Evolutionary conservation across 2,888 invertebrate species (phyloP), one percentile per base, ranked within the genome.

Genomic region (Eledona agricola): DNA sequence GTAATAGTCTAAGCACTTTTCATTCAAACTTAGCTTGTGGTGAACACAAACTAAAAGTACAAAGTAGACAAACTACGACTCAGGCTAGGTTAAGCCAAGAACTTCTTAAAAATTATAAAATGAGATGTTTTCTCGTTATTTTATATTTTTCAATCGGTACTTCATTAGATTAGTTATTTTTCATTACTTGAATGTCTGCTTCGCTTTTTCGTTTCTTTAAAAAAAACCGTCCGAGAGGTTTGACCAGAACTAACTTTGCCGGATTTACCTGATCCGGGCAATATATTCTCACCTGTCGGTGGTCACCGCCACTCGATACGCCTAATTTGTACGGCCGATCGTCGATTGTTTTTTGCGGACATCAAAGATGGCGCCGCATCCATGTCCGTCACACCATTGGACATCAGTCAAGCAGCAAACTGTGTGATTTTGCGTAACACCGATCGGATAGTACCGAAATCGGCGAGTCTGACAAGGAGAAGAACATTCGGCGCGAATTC

Each of bases 241-340:
- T 61, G 60, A 62, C 60, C 50, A 51, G 59, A 63, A 57, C 61
- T 62, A 45, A 47, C 60, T 55, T 60, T 61, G n/a, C n/a, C n/a
- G n/a, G n/a, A 57, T 65, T 67, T 66, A 64, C 64, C 59, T 57
- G 65, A 59, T 63, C 61, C 59, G 50, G 65, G 60, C 60, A 62
- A 62, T 65, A 63, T 64, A 65, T 67, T 69, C 67, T 63, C 69
- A 69, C 69, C 69, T 67, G 67, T 64, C 64, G 64, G 61, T 64
- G 66, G 43, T 51, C 51, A 57, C 65, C 64, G 59, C 57, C 53
- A 59, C 57, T 58, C 58, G 66, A 65, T 65, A 68, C 68, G 67
- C 63, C 62, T 69, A 66, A 68, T 69, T 67, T 69, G 64, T 67
- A 63, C 60, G 42, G n/a, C 51, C 54, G 59, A 67, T 65, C 61